A percentile compares a stretch with the other conserved stretches of the same genome.
phyloP scores from a whole-genome alignment of 2,888 invertebrate genomes.

The Drosophila demipolita region DNA sequence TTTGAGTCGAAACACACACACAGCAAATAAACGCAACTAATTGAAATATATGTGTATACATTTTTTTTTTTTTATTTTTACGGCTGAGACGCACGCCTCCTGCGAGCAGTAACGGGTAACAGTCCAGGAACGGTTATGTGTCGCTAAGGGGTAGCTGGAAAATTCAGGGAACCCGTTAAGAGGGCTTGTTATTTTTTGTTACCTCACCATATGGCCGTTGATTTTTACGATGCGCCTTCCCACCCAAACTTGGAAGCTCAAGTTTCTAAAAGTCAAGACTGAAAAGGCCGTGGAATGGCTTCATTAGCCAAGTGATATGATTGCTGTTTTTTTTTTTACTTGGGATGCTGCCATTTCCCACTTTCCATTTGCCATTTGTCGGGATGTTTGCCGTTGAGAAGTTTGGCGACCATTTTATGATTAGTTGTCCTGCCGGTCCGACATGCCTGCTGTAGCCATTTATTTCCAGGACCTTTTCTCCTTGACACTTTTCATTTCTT shows the following conservation, averaged over 20 bases:
- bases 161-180: slow-evolving; percentile 28
- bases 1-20: slow-evolving; percentile 24
- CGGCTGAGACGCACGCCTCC: slow-evolving; percentile 55
- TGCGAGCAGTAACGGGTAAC: slow-evolving; percentile 16
- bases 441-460: slow-evolving; percentile 54
- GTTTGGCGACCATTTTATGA: slow-evolving; percentile 58
- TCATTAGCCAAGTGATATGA: slow-evolving; percentile 41
- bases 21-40: slow-evolving; percentile 58
- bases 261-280: slow-evolving; percentile 38
- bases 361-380: slow-evolving; percentile 39
- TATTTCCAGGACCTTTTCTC: slow-evolving; percentile 62
- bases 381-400: slow-evolving; percentile 2
- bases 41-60: slow-evolving; percentile 66
- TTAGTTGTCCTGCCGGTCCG: slow-evolving; percentile 50
- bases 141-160: slow-evolving; percentile 46
- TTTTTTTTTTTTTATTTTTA: slow-evolving; percentile 57
- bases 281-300: slow-evolving; percentile 26
- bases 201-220: slow-evolving; percentile 77
- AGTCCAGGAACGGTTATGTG: slow-evolving; percentile 31
- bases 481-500: slow-evolving; percentile 52
- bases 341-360: slow-evolving; percentile 9
- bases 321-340: not conserved
- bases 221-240: slow-evolving; percentile 65
- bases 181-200: slow-evolving; percentile 78
- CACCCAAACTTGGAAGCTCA: slow-evolving; percentile 2